phyloP scores from a whole-genome alignment of 2,797 vertebrate genomes.

The Gallinago solitaria region DNA sequence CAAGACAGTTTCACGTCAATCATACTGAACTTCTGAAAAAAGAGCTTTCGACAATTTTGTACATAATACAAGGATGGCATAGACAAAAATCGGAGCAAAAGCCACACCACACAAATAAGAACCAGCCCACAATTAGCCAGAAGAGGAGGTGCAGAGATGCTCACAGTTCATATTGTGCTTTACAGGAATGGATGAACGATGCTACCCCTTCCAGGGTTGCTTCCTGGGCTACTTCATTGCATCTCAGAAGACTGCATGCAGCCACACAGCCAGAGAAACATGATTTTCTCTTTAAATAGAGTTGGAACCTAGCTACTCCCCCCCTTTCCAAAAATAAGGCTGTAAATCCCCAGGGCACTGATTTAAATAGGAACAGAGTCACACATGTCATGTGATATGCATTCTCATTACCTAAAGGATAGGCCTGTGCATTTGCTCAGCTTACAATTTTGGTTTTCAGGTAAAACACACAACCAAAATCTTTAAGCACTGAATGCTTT shows the following conservation, averaged over 20 bases:
- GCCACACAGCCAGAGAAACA: background rate
- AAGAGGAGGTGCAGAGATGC: background rate
- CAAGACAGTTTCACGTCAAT: background rate
- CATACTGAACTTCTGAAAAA: background rate
- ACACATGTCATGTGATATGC: background rate
- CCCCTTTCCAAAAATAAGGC: slow-evolving; percentile 49
- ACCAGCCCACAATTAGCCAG: background rate
- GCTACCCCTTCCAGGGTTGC: background rate
- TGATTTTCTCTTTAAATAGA: slow-evolving; percentile 37
- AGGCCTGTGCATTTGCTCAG: background rate
- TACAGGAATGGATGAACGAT: background rate
- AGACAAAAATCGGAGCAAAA: background rate
- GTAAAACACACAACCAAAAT: background rate
- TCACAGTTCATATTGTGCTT: background rate
- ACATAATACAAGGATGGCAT: background rate
- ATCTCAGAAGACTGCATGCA: background rate
- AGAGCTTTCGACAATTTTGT: background rate
- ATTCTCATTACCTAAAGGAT: background rate
- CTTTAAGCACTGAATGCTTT: accelerated
- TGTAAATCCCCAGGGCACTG: slow-evolving; percentile 36
- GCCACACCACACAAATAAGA: background rate
- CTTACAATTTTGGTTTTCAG: background rate
- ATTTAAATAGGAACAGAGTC: slow-evolving; percentile 27
- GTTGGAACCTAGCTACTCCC: background rate
- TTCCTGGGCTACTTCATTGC: background rate